A percentile compares a stretch with the other conserved stretches of the same genome.
phyloP scores from a whole-genome alignment of 2,113 vertebrate species.

The Phrynosoma platyrhinos region DNA sequence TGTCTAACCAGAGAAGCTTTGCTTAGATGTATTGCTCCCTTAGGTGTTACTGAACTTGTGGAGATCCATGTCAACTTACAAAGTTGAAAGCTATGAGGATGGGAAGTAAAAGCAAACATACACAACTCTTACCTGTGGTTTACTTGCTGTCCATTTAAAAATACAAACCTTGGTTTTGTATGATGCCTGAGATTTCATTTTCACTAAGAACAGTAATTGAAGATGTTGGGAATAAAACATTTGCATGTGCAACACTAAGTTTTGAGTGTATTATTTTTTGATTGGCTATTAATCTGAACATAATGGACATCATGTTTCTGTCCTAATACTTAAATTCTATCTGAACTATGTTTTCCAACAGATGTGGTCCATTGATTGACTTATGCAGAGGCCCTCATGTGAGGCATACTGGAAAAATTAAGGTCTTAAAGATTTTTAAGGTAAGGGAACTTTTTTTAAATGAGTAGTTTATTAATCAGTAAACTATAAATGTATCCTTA shows the following conservation, averaged over 20 bases:
- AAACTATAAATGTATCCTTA: too few species aligned
- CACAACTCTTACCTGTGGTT: not conserved
- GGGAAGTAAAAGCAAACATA: not conserved
- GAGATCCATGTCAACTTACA: not conserved
- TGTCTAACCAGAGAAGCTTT: not conserved
- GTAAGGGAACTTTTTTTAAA: conserved; percentile 56
- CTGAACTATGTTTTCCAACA: conserved; percentile 41
- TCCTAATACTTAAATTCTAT: not conserved
- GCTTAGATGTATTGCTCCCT: not conserved
- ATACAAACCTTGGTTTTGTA: not conserved
- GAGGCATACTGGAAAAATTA: conserved; percentile 84
- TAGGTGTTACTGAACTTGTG: not conserved
- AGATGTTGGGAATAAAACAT: not conserved
- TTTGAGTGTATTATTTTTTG: not conserved
- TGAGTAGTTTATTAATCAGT: not conserved
- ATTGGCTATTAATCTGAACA: not conserved
- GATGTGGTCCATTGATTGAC: conserved; percentile 81
- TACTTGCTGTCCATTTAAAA: not conserved
- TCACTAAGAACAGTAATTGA: not conserved
- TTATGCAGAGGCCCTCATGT: conserved; percentile 84
- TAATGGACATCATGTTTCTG: not conserved
- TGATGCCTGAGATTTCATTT: not conserved
- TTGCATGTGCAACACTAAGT: not conserved
- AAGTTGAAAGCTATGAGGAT: not conserved
- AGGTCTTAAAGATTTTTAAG: conserved; percentile 81